Evolutionary conservation across 2,888 invertebrate species (phyloP), one percentile per base, ranked within the genome.

Genomic region (Hyalella azteca): DNA sequence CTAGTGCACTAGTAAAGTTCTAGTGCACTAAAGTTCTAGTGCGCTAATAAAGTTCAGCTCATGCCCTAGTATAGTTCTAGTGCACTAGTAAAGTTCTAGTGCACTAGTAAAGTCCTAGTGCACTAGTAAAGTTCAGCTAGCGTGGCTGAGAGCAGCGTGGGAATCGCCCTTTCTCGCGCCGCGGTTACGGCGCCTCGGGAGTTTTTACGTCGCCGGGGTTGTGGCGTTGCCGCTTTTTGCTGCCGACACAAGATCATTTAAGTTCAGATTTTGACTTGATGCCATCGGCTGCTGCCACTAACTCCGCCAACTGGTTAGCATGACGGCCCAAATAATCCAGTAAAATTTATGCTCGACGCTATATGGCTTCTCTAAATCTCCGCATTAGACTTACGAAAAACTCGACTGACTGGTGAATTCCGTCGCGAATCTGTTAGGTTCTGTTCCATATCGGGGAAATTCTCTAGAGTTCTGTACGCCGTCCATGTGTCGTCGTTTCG

Each of bases 201-300:
- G 48, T 49, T 29, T 29, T 41, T 49, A 26, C 32, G 48, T 9
- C 13, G n/a, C 76, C n/a, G n/a, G n/a, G 66, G 26, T 26, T 48
- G 48, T 48, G 22, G 76, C 48, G 76, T 48, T 15, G 76, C 29
- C 76, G 26, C 76, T 45, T 76, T 49, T 45, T 49, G 32, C 48
- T 36, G 22, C 45, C n/a, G 9, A 32, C 36, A 22, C 76, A 32
- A 49, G 76, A 76, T 66, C 66, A 29, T 66, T 66, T 66, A 66
- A 32, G 66, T 66, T 66, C 66, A 11, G 22, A 66, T 66, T 66
- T 66, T 11, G 66, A 66, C 66, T 66, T 66, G 66, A 66, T 66
- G 22, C 66, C 66, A 66, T 36, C 36, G 66, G 39, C 36, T 66
- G 66, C 19, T 5, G 54, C n/a, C 54, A 29, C 54, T 54, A 54